These are phyloP conservation scores for Drosophila jambulina DNA, from an alignment of 1,140 invertebrate species.

Conservation along the genomic window DNA sequence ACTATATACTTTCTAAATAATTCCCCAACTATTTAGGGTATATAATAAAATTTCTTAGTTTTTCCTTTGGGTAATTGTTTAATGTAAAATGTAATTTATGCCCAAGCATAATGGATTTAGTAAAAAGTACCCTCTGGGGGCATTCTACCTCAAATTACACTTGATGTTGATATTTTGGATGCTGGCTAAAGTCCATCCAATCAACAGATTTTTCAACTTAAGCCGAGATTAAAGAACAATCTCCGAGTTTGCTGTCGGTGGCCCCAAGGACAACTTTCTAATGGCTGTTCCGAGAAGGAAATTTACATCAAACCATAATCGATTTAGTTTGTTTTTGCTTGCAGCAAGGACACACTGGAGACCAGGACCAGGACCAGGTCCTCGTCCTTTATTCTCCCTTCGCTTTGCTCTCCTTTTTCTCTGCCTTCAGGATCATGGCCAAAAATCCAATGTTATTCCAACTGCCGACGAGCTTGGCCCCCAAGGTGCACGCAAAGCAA, in stretches of 20 bases:
- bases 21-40: not conserved
- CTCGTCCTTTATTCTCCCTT: no score
- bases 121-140: not conserved
- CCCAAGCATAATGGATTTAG: not conserved
- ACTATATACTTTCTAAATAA: not conserved
- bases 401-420: no score
- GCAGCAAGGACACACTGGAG: conserved; percentile 39
- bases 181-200: conserved; percentile 9
- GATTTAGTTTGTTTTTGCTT: conserved; percentile 58
- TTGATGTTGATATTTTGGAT: conserved; percentile 13
- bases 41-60: not conserved
- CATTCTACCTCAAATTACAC: not conserved
- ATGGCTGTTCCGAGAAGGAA: conserved; percentile 11
- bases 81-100: conserved; percentile 3
- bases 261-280: conserved; percentile 17
- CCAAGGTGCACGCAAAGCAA: conserved; percentile 51
- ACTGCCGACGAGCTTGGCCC: conserved; percentile 10
- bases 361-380: conserved; percentile 4
- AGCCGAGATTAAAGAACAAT: conserved; percentile 24
- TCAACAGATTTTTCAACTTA: conserved; percentile 19
- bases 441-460: conserved; percentile 31
- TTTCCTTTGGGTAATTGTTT: not conserved
- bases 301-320: conserved; percentile 71
- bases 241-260: not conserved
- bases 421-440: conserved; percentile 1